Conservation (phyloP, 2,113 vertebrate genomes). For the Nycticebus coucang region DNA sequence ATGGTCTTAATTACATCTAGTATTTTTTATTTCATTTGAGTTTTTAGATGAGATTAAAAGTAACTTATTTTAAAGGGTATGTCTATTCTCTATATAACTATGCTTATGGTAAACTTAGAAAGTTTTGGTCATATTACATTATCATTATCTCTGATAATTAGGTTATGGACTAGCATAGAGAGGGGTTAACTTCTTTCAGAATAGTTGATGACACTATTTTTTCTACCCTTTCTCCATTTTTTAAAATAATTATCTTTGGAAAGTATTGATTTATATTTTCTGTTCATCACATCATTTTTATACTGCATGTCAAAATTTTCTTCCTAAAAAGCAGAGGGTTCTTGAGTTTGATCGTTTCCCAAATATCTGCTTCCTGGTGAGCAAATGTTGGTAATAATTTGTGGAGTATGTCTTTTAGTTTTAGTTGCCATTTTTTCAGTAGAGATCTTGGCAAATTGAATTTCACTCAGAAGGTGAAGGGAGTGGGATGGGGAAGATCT, state of each 20-base stretch:
- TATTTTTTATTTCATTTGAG: constrained; percentile 72
- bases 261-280: neutral
- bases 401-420: constrained; percentile 32
- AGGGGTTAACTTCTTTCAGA: constrained; percentile 31
- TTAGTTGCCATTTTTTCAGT: constrained; percentile 12
- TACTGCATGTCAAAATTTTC: neutral
- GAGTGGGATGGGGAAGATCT: neutral
- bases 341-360: constrained; percentile 29
- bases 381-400: constrained; percentile 38
- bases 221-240: neutral
- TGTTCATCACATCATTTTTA: neutral
- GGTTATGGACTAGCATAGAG: neutral
- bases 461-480: neutral
- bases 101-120: constrained; percentile 33
- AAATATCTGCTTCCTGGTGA: neutral
- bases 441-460: neutral
- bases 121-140: constrained; percentile 45
- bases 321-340: neutral
- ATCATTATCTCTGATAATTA: constrained; percentile 38
- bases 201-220: constrained; percentile 31
- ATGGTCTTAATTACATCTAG: constrained; percentile 67
- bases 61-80: constrained; percentile 63
- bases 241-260: constrained; percentile 34
- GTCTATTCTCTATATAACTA: constrained; percentile 38
- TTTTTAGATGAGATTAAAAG: constrained; percentile 68